Base-by-base conservation (phyloP, 2,888 invertebrate species). In the Caenorhabditis sp. region DNA sequence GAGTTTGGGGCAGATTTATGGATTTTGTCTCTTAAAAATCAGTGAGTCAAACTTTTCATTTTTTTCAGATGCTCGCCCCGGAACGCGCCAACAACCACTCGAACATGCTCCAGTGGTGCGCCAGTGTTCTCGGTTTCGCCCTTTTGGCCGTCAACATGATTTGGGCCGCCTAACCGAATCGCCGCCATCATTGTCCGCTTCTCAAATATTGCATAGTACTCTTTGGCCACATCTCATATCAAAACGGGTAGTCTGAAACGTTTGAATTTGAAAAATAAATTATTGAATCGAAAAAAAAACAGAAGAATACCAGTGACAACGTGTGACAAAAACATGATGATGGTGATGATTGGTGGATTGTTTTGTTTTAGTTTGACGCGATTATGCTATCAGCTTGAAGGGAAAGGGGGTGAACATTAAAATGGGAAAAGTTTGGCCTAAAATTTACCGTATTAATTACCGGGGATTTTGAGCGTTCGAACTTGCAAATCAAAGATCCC, bases 81-180 rank as follows among this genome's bases (percentile, higher is more conserved):
- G 85, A 85, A 75, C 78, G 80, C 24, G 71, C 74, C 13, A 85
- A 85, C 62, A 68, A 80, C 26, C 84, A 83, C 45, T 75, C 79
- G 8, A 83, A 83, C 35, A 59, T 85, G 9, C 78, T 83, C 17
- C 83, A 85, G 58, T 85, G 85, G 84, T 20, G 79, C 13, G 73
- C 82, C 3, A 75, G 81, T 20, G 59, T 83, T 15, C 17, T 59
- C 20, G 86, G 86, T 11, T 86, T 83, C 46, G 61, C 75, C 15
- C 50, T 84, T 6, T 76, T 83, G 17, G 81, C 80, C 22, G 73
- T 79, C 17, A 77, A 78, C 41, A 82, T 85, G 80, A 63, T 75
- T 43, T 78, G 76, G 76, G 59, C 58, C 2, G 45, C 9, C 17
- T 46, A 15, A 53, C 1, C 1, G 9, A 22, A 11, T 5, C 6